Evolutionary conservation across 2,113 vertebrate genomes (phyloP).

Genomic region (Oncorhynchus keta): DNA sequence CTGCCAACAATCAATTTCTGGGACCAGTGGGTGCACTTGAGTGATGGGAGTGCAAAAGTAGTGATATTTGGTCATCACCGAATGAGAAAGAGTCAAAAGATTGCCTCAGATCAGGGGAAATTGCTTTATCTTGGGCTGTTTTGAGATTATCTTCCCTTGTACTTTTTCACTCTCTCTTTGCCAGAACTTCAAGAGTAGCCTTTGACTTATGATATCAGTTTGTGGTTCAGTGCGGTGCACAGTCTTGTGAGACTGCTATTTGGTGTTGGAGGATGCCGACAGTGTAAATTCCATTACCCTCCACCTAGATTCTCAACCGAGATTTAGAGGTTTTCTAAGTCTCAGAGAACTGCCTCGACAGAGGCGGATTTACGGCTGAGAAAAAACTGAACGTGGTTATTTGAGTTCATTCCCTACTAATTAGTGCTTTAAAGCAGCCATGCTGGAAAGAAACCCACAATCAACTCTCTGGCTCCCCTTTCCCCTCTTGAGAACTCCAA

Average conservation of each 20-base stretch:
- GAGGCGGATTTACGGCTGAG: not conserved
- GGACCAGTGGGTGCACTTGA: conserved; percentile 65
- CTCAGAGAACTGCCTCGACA: conserved; percentile 18
- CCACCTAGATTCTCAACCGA: conserved; percentile 49
- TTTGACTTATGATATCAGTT: conserved; percentile 66
- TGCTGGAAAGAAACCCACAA: conserved; percentile 26
- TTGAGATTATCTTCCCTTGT: conserved; percentile 60
- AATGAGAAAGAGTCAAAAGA: conserved; percentile 62
- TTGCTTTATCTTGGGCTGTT: conserved; percentile 66
- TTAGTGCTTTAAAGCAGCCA: conserved; percentile 19
- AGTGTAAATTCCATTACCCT: conserved; percentile 63
- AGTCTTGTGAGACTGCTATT: conserved; percentile 61
- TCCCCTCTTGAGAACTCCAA: conserved; percentile 23
- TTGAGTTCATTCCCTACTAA: conserved; percentile 36
- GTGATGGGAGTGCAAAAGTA: conserved; percentile 58
- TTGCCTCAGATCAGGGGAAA: conserved; percentile 58
- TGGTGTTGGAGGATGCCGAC: conserved; percentile 49
- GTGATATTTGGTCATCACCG: conserved; percentile 61
- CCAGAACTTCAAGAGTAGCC: conserved; percentile 55
- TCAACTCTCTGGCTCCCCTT: conserved; percentile 1
- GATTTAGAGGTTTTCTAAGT: conserved; percentile 50
- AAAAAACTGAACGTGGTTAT: conserved; percentile 29
- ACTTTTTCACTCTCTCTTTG: conserved; percentile 40
- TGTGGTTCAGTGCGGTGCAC: conserved; percentile 53
- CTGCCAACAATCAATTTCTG: conserved; percentile 64